These are phyloP conservation scores for Coptodon rendalli DNA, from an alignment of 2,113 vertebrate species.

Conservation along the genomic window DNA sequence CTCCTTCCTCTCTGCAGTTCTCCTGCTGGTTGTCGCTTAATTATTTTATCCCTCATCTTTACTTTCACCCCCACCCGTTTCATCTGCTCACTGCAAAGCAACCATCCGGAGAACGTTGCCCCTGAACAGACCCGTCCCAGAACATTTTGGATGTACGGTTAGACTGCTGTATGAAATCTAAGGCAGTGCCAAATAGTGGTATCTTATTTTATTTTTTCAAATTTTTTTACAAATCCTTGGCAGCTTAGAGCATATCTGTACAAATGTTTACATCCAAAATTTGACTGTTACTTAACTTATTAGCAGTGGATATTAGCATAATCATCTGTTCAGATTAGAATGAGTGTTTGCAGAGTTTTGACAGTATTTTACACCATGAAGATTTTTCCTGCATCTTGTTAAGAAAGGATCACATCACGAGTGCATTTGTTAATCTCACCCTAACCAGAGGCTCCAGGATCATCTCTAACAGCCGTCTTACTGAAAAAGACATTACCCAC, in stretches of 20 bases:
- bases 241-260: not conserved
- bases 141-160: not conserved
- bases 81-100: not conserved
- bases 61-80: not conserved
- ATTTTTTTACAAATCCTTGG: not conserved
- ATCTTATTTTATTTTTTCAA: not conserved
- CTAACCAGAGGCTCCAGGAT: not conserved
- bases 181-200: not conserved
- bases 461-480: not conserved
- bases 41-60: conserved; percentile 12
- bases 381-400: not conserved
- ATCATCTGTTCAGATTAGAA: not conserved
- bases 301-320: not conserved
- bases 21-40: conserved; percentile 4
- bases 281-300: not conserved
- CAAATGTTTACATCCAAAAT: not conserved
- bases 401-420: not conserved
- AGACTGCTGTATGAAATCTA: not conserved
- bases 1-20: not conserved
- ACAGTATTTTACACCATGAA: not conserved
- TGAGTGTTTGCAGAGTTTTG: not conserved
- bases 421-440: not conserved
- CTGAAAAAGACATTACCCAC: not conserved
- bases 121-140: not conserved
- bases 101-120: not conserved